Conservation (phyloP, 2,797 vertebrate species). For the Xiphorhynchus erythropygius region DNA sequence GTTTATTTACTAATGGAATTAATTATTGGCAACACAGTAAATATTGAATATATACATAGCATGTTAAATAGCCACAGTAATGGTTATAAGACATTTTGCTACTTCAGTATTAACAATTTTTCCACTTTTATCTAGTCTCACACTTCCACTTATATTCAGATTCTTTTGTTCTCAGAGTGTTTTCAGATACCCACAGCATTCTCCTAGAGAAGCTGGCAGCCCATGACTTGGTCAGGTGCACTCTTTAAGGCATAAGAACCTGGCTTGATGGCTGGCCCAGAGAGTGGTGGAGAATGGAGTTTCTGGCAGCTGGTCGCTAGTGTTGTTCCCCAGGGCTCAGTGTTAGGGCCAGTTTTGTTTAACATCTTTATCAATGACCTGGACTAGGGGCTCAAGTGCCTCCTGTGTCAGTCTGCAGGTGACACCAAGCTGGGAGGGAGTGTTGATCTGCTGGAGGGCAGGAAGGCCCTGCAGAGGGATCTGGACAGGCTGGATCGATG, state of each 20-base stretch:
- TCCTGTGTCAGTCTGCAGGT: too few species aligned
- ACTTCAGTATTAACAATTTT: background rate
- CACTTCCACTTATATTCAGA: background rate
- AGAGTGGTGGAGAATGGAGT: background rate
- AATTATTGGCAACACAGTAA: background rate
- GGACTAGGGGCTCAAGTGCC: background rate
- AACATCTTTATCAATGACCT: background rate
- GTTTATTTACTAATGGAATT: background rate
- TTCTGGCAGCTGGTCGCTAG: background rate
- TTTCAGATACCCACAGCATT: background rate
- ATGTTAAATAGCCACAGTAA: background rate
- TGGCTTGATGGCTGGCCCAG: background rate
- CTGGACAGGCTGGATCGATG: accelerated
- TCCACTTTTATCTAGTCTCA: background rate
- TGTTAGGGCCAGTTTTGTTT: background rate
- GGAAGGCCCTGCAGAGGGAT: background rate
- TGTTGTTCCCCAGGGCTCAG: background rate
- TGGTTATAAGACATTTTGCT: background rate
- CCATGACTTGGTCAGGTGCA: background rate
- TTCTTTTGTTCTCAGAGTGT: background rate
- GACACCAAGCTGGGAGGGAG: background rate
- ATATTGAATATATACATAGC: background rate
- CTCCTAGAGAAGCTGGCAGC: background rate
- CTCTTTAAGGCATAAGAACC: background rate
- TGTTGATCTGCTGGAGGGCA: background rate